These are phyloP conservation scores for Eidolon dupreanum DNA, from an alignment of 2,797 vertebrate species.

Conservation along the genomic window DNA sequence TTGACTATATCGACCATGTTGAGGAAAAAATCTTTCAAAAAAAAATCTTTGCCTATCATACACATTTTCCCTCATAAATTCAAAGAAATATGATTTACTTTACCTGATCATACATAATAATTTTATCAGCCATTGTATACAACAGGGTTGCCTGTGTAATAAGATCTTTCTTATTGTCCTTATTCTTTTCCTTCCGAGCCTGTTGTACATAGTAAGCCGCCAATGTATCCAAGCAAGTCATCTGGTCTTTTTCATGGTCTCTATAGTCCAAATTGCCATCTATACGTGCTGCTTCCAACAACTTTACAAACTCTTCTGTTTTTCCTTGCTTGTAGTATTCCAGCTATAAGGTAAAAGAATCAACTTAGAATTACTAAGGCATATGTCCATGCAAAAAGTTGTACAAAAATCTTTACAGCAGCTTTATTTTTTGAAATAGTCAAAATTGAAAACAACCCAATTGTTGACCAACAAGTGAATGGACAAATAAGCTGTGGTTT, in stretches of 20 bases:
- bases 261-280: constrained; percentile 99
- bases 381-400: not conserved
- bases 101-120: constrained; percentile 99
- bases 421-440: constrained; percentile 14
- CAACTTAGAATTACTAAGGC: constrained; percentile 33
- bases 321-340: constrained; percentile 99
- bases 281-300: constrained; percentile 97
- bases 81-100: constrained; percentile 57
- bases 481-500: not conserved
- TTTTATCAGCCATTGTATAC: constrained; percentile 99
- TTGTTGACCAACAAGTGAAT: not conserved
- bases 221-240: constrained; percentile 98
- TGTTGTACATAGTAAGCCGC: constrained; percentile 99
- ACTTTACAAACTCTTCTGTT: constrained; percentile 98
- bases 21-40: constrained; percentile 45
- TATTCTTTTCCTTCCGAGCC: constrained; percentile 98
- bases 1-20: not conserved
- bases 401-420: not conserved
- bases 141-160: constrained; percentile 98
- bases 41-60: not conserved
- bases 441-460: constrained; percentile 3
- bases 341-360: constrained; percentile 87
- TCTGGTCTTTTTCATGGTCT: constrained; percentile 99
- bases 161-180: constrained; percentile 99
- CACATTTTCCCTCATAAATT: constrained; percentile 19